Percentiles rank a stretch among this genome's conserved stretches.
Evolutionary conservation across 2,797 vertebrate species (phyloP).

Genomic region (Anguilla pacifica): DNA sequence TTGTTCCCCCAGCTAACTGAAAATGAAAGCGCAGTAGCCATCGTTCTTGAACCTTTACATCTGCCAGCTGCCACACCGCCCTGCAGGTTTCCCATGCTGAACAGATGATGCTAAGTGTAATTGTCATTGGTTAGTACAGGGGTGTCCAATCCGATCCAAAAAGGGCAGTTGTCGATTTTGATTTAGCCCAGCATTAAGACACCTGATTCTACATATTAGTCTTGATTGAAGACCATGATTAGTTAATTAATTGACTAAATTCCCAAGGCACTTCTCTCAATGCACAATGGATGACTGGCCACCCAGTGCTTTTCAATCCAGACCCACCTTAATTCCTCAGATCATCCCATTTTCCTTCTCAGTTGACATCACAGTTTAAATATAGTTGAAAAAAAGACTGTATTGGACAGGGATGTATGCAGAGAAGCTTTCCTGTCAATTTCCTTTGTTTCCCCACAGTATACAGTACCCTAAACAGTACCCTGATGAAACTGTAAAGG

Average conservation of each 20-base stretch:
- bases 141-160: neutral
- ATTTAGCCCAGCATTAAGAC: neutral
- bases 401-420: neutral
- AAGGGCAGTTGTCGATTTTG: no score
- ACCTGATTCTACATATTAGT: neutral
- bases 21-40: neutral
- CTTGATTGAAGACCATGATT: no score
- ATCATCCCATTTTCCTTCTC: neutral
- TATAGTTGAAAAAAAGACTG: neutral
- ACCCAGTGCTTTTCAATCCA: neutral
- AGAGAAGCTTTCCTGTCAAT: neutral
- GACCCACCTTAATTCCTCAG: conserved; percentile 12
- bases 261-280: neutral
- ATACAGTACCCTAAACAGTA: neutral
- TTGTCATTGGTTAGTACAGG: neutral
- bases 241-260: neutral
- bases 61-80: neutral
- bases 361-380: neutral
- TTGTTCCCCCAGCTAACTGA: neutral
- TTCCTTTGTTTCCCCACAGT: neutral
- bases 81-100: neutral
- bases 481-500: neutral
- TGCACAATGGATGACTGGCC: neutral
- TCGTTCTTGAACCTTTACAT: neutral
- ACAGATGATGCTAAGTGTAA: neutral